These are phyloP conservation scores for Nannoperca obscura DNA, from an alignment of 2,797 vertebrate genomes.

Conservation along the genomic window DNA sequence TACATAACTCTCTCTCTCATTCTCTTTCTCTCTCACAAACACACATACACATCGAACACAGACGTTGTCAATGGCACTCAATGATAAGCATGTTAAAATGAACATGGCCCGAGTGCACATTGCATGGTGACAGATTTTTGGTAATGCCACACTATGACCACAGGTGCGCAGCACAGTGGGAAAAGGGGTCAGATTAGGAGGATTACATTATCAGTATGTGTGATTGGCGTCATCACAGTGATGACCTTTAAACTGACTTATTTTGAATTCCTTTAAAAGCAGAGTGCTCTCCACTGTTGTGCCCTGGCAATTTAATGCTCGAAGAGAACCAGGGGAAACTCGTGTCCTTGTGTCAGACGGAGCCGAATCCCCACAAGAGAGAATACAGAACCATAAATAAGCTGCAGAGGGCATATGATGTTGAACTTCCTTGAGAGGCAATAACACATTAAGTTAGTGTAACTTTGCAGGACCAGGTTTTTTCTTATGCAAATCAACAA, in stretches of 20 bases:
- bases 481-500: not conserved
- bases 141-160: not conserved
- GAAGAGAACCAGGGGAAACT: constrained; percentile 5
- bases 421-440: not conserved
- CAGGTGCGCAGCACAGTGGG: constrained; percentile 5
- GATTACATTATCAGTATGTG: not conserved
- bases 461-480: not conserved
- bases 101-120: not conserved
- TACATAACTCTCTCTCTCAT: constrained; percentile 37
- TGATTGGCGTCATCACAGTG: constrained; percentile 1
- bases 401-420: constrained; percentile 3
- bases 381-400: not conserved
- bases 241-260: not conserved
- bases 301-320: not conserved
- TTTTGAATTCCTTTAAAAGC: not conserved
- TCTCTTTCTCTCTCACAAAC: constrained; percentile 1
- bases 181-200: not conserved
- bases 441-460: not conserved
- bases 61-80: constrained; percentile 7
- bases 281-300: not conserved
- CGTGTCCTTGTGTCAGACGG: not conserved
- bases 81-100: not conserved
- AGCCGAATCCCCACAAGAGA: not conserved
- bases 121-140: constrained; percentile 13
- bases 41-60: constrained; percentile 19